These are phyloP conservation scores for Ditylenchus dipsaci DNA, from an alignment of 1,140 invertebrate species.

Conservation along the genomic window DNA sequence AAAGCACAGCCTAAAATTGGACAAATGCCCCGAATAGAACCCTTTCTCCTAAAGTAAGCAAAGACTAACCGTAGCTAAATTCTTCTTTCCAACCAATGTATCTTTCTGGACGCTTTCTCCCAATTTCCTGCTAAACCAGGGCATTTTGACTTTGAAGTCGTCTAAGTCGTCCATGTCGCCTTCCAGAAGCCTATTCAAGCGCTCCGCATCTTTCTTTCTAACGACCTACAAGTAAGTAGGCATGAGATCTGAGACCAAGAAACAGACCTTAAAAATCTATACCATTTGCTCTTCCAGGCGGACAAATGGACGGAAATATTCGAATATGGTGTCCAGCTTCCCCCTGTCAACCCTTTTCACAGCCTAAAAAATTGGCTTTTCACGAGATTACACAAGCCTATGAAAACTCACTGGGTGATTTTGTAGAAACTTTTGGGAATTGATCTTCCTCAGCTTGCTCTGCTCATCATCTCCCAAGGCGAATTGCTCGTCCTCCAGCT, in stretches of 20 bases:
- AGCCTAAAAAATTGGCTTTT: conserved; percentile 18
- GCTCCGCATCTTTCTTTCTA: conserved; percentile 14
- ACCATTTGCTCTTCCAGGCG: conserved; percentile 27
- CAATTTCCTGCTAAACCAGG: no score
- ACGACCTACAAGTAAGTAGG: conserved; percentile 16
- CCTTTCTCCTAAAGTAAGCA: no score
- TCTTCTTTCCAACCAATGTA: no score
- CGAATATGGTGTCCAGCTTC: conserved; percentile 33
- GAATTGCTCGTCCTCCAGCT: conserved; percentile 12
- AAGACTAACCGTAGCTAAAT: no score
- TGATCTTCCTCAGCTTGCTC: no score
- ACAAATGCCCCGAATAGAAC: no score
- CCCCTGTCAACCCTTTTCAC: conserved; percentile 19
- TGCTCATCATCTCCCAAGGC: no score
- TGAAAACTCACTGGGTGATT: conserved; percentile 21
- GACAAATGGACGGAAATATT: conserved; percentile 41
- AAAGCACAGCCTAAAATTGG: no score
- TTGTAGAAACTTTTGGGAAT: not conserved
- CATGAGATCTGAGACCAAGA: not conserved
- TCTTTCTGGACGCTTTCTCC: no score
- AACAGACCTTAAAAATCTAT: not conserved
- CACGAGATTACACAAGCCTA: not conserved
- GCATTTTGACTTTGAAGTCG: not conserved
- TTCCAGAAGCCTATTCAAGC: conserved; percentile 23
- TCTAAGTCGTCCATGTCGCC: conserved; percentile 14